Percentiles rank a stretch among this genome's conserved stretches.
Conservation (phyloP, 2,113 vertebrate genomes). For the Gymnocephalus cernua region DNA sequence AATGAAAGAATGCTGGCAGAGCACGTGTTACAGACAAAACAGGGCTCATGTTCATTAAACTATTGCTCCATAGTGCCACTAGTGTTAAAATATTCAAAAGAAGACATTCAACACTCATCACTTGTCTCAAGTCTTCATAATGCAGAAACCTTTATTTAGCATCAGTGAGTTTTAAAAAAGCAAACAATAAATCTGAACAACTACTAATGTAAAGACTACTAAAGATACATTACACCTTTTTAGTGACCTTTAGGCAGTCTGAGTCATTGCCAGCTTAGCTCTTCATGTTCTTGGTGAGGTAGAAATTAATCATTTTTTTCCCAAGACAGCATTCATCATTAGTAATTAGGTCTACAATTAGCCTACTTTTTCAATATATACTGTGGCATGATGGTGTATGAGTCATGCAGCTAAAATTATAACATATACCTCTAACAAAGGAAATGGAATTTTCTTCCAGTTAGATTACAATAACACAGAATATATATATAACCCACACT, state of each 20-base stretch:
- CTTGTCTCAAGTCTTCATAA: not conserved
- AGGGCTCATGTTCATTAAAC: not conserved
- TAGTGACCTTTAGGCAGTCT: not conserved
- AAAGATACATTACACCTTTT: not conserved
- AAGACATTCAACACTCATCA: too few relatives aligned
- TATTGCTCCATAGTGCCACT: not conserved
- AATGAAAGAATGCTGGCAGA: not conserved
- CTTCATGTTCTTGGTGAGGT: constrained; percentile 9
- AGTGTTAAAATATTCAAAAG: not conserved
- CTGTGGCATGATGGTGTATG: not conserved
- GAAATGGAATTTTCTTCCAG: not conserved
- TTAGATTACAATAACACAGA: constrained; percentile 5
- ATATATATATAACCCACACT: constrained; percentile 31
- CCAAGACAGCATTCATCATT: constrained; percentile 14
- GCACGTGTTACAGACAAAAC: not conserved
- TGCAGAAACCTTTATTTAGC: not conserved
- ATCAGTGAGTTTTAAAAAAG: not conserved
- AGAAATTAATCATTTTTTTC: constrained; percentile 25
- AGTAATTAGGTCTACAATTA: constrained; percentile 50
- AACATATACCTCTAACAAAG: not conserved
- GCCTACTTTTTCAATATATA: constrained; percentile 25
- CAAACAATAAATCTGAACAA: not conserved
- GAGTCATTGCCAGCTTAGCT: not conserved
- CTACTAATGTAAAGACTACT: not conserved
- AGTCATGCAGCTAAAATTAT: constrained; percentile 16